Percentiles rank a stretch among this genome's conserved stretches.
phyloP scores from a whole-genome alignment of 2,113 vertebrate genomes.

The Dipodomys stephensi region DNA sequence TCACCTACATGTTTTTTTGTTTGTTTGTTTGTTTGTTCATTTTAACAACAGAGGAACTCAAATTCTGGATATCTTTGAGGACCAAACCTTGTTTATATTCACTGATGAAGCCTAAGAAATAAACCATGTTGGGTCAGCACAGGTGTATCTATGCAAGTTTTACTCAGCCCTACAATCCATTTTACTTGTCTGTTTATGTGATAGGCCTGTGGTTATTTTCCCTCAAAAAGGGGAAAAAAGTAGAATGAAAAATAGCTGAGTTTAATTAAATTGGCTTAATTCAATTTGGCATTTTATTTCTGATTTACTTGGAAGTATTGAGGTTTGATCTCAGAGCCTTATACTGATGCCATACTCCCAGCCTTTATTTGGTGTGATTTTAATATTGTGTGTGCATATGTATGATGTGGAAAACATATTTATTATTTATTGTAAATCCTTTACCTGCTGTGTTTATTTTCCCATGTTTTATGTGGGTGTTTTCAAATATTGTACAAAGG shows the following conservation, averaged over 20 bases:
- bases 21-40: too few relatives aligned
- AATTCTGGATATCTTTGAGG: neutral
- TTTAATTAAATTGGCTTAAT: too few relatives aligned
- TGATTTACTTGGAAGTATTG: too few relatives aligned
- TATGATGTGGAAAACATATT: neutral
- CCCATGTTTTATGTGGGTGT: neutral
- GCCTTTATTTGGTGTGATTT: neutral
- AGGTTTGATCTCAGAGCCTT: too few relatives aligned
- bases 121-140: conserved; percentile 12
- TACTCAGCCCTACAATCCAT: neutral
- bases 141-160: neutral
- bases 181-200: neutral
- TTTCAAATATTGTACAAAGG: conserved; percentile 26
- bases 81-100: conserved; percentile 14
- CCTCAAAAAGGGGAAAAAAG: neutral
- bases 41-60: conserved; percentile 17
- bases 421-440: conserved; percentile 41
- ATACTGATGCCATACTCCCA: neutral
- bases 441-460: neutral
- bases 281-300: too few relatives aligned
- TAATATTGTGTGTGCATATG: neutral
- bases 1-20: neutral
- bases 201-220: neutral
- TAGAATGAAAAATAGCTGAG: fast-evolving
- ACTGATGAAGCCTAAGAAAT: neutral